Conservation (phyloP, 2,797 vertebrate genomes). For the Sphenodon punctatus region DNA sequence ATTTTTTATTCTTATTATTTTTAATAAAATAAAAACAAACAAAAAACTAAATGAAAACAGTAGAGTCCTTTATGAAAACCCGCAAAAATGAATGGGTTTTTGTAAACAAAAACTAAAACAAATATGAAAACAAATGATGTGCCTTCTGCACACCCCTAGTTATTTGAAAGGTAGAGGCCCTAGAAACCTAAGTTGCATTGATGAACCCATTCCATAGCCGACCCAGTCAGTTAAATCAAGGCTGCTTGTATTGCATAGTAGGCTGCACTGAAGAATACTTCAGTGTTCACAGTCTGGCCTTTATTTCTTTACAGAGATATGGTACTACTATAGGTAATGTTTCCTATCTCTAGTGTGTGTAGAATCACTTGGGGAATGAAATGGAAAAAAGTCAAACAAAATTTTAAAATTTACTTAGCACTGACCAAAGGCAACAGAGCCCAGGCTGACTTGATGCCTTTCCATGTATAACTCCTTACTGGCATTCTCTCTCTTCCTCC, state of each 20-base stretch:
- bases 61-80: too few relatives aligned
- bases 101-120: too few relatives aligned
- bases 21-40: too few relatives aligned
- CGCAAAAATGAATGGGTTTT: too few relatives aligned
- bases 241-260: background rate
- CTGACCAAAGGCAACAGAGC: background rate
- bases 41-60: too few relatives aligned
- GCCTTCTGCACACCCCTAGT: too few relatives aligned
- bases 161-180: too few relatives aligned
- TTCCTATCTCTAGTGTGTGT: background rate
- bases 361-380: background rate
- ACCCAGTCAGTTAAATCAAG: background rate
- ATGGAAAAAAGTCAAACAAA: background rate
- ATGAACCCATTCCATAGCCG: background rate
- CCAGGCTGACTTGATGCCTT: background rate
- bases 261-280: background rate
- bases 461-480: too few relatives aligned
- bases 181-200: background rate
- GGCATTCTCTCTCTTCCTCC: too few relatives aligned
- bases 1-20: too few relatives aligned
- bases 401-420: background rate
- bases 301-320: background rate
- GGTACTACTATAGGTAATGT: background rate
- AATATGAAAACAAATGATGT: too few relatives aligned
- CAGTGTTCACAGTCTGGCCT: background rate